phyloP scores from a whole-genome alignment of 2,113 vertebrate species.

The Gobio gobio region DNA sequence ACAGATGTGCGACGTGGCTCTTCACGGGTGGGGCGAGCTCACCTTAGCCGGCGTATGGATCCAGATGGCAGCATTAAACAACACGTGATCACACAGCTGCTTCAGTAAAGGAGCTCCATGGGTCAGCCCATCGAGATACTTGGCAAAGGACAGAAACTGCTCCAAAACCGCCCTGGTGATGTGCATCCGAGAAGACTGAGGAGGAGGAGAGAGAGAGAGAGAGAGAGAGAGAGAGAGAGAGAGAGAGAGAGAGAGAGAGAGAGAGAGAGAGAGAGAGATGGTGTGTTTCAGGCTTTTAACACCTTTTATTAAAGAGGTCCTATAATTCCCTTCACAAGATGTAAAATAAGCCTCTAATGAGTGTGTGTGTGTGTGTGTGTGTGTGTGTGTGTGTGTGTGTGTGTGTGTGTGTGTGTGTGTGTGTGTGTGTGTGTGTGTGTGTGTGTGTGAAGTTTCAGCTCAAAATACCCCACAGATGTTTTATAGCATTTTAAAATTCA shows the following conservation, averaged over 20 bases:
- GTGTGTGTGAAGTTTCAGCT: too few species aligned
- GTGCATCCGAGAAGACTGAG: conserved; percentile 93
- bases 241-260: not conserved
- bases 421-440: too few species aligned
- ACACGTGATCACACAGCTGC: conserved; percentile 97
- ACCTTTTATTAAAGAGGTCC: not conserved
- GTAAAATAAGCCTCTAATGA: too few species aligned
- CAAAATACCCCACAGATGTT: too few species aligned
- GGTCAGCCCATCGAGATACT: conserved; percentile 96
- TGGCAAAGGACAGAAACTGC: conserved; percentile 97
- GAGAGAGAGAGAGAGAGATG: not conserved
- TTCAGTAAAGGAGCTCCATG: conserved; percentile 96
- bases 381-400: too few species aligned
- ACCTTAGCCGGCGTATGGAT: conserved; percentile 99
- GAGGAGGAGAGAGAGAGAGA: conserved; percentile 14
- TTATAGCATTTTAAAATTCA: too few species aligned
- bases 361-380: too few species aligned
- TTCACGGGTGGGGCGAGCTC: conserved; percentile 34
- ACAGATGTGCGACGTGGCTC: not conserved
- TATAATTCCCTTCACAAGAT: too few species aligned
- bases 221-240: conserved; percentile 8
- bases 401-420: too few species aligned
- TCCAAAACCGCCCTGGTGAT: conserved; percentile 96
- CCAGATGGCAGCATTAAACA: conserved; percentile 99
- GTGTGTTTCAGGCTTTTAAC: not conserved